phyloP scores from a whole-genome alignment of 2,797 vertebrate genomes.

The Characodon lateralis region DNA sequence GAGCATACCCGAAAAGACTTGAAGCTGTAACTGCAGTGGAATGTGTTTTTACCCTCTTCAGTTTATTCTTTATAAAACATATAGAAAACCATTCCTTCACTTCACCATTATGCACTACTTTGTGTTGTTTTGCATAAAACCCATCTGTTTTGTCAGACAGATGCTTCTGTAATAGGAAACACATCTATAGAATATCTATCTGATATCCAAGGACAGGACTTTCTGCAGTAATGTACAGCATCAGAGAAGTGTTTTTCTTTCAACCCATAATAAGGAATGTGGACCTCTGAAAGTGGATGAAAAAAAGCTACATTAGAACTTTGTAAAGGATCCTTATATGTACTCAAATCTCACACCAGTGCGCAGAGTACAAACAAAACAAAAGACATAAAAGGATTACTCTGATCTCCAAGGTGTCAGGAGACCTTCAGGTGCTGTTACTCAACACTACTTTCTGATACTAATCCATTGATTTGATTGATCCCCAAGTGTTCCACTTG shows the following conservation, averaged over 20 bases:
- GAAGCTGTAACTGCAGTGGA: neutral
- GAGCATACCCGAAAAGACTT: neutral
- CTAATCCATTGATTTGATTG: constrained; percentile 75
- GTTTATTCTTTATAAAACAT: neutral
- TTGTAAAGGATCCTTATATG: neutral
- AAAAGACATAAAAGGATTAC: neutral
- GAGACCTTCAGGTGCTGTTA: constrained; percentile 45
- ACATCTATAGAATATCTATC: neutral
- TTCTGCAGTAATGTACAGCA: neutral
- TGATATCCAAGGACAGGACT: neutral
- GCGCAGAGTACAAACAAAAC: constrained; percentile 14
- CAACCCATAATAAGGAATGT: neutral
- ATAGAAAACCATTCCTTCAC: neutral
- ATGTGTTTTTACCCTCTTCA: neutral
- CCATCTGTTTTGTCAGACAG: neutral
- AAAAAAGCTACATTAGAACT: neutral
- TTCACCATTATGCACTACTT: neutral
- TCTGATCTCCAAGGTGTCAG: constrained; percentile 2
- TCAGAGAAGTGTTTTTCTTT: neutral
- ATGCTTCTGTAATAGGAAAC: neutral
- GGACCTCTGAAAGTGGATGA: neutral
- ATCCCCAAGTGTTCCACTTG: constrained; percentile 57
- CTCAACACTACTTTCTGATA: constrained; percentile 42
- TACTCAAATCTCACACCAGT: neutral
- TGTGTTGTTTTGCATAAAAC: neutral